Evolutionary conservation across 2,113 vertebrate species (phyloP).

Genomic region (Aythya baeri): DNA sequence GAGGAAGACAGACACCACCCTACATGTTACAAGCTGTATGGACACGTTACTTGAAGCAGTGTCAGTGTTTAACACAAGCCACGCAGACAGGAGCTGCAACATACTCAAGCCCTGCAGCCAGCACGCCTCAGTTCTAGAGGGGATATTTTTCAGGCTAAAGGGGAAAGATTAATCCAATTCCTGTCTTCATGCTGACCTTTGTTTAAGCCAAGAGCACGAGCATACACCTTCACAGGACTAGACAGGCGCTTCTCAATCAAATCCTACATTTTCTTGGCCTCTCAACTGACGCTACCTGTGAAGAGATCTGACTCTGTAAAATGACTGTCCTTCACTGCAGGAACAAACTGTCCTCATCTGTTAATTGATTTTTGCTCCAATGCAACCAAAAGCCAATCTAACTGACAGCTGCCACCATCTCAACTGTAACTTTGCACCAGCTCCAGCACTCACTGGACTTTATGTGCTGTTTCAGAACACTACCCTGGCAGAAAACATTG

Average conservation of each 20-base stretch:
- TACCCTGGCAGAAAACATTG: background rate
- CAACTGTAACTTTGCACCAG: background rate
- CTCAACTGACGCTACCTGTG: background rate
- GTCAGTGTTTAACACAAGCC: background rate
- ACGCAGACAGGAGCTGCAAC: background rate
- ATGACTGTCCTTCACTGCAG: background rate
- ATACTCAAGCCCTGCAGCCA: fast-evolving
- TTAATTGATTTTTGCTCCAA: background rate
- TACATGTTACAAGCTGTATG: background rate
- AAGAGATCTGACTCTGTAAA: background rate
- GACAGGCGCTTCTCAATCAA: background rate
- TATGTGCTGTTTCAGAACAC: background rate
- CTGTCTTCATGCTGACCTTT: background rate
- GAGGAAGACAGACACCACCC: background rate
- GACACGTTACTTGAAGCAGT: background rate
- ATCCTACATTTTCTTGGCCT: background rate
- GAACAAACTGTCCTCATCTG: background rate
- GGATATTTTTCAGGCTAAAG: background rate
- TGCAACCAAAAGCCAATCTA: background rate
- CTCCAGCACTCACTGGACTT: background rate
- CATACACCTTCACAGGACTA: background rate
- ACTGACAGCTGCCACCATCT: background rate
- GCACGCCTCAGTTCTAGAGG: background rate
- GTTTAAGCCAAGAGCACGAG: background rate
- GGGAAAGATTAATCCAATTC: background rate